Evolutionary conservation across 2,113 vertebrate genomes (phyloP), one percentile per base, ranked within the genome.

Genomic region (Sprattus sprattus): DNA sequence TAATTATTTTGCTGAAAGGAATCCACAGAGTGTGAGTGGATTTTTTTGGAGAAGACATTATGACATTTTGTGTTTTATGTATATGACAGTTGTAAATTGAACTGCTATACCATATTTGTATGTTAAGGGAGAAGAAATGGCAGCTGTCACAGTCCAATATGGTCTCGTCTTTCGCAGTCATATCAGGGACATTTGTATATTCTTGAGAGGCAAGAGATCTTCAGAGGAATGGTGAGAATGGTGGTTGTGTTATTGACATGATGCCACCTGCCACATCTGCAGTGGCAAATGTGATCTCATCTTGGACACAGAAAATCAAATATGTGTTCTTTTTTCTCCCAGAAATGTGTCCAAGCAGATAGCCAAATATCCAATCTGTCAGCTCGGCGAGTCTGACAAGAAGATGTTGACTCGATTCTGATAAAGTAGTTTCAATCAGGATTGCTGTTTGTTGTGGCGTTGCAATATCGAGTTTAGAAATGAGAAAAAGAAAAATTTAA

Each of bases 291-390:
- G 44, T 39, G 71, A 78, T 78, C 71, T 16, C 25, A 16, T 78
- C 71, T 78, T 32, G 71, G 71, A 78, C 71, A 78, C 28, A 39
- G 71, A 39, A 78, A 78, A 78, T 78, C 71, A 78, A 78, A 78
- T 78, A 78, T 44, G 32, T 78, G 71, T 78, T 78, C 71, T 39
- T 78, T 78, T 60, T 22, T 22, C 71, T 32, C 32, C 11, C 10
- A 78, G 28, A 78, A 78, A 78, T 32, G 71, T 78, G 71, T 78
- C 71, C 71, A 78, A 78, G 71, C 71, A 78, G 32, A 78, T 78
- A 39, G 71, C 28, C 71, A 78, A 78, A 78, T 78, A 78, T 78
- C 71, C 28, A 78, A 78, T 78, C 71, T 78, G 71, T 78, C 71
- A 32, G 25, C 71, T 78, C 32, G 25, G 25, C 28, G 71, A 13